Evolutionary conservation across 2,888 invertebrate species (phyloP), one percentile per base, ranked within the genome.

Genomic region (Lacanobia wlatinum): DNA sequence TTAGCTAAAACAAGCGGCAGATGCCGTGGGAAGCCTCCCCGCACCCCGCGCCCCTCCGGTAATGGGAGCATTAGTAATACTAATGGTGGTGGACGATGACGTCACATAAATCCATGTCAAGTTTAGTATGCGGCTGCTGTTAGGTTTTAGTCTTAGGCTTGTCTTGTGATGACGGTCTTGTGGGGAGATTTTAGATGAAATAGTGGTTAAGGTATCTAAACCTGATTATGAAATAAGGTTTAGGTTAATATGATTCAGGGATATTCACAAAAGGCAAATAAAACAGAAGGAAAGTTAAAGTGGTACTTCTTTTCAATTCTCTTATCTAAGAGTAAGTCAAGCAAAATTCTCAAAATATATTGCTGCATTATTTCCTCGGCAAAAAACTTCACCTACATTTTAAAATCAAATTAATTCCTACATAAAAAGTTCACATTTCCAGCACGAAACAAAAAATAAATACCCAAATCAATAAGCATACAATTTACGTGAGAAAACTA

Each of bases 1-100:
- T 96, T 96, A 96, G 92, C 90, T 94, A 95, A 95, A 96, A 96
- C 96, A 96, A 96, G 96, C 95, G 94, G 92, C 96, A 96, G 95
- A 95, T 96, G 95, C 92, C 93, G 90, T 84, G 89, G 89, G 88
- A 88, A 86, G 86, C 74, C 86, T 88, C 89, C 87, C 88, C 88
- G 87, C 87, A 90, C 94, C 56, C 68, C 53, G 43, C 63, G 40
- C 21, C 84, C 87, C 89, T 87, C 86, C 94, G 93, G 94, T 96
- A 96, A 96, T 95, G 95, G 94, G 89, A 88, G 95, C 95, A 96
- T 96, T 96, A 96, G 95, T 92, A 92, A 91, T 92, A 94, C 96
- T 96, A 96, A 96, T 96, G 96, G 95, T 90, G 87, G 88, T 91
- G 92, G 93, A 91, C 94, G 92, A 90, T 95, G 96, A 96, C 96